These are phyloP conservation scores for Lycodopsis pacificus DNA, from an alignment of 2,797 vertebrate species.

Conservation along the genomic window DNA sequence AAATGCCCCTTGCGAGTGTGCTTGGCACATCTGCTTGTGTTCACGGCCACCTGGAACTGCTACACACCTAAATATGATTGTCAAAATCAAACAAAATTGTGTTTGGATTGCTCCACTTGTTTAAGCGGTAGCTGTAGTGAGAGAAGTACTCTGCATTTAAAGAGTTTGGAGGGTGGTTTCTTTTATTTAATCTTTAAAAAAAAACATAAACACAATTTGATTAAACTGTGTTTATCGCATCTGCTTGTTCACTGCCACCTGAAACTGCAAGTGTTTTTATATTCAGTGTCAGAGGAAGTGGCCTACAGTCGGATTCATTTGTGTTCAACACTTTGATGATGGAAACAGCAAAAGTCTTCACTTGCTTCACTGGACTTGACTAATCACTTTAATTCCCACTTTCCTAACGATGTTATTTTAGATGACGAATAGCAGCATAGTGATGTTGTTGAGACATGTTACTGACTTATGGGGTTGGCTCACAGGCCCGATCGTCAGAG, in stretches of 20 bases:
- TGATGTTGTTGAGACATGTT: constrained; percentile 46
- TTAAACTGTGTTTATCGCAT: background rate
- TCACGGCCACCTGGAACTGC: constrained; percentile 68
- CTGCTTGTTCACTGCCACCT: constrained; percentile 56
- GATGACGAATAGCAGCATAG: constrained; percentile 44
- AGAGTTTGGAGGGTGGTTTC: too few relatives aligned
- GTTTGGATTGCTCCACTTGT: background rate
- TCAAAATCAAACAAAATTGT: too few relatives aligned
- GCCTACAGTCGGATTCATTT: constrained; percentile 5
- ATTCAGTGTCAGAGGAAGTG: constrained; percentile 38
- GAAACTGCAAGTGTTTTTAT: constrained; percentile 75
- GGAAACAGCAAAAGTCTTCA: constrained; percentile 34
- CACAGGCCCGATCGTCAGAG: constrained; percentile 31
- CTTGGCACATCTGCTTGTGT: constrained; percentile 41
- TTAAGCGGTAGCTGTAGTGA: background rate
- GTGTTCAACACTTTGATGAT: constrained; percentile 11
- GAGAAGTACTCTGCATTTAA: background rate
- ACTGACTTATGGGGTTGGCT: constrained; percentile 42
- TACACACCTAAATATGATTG: background rate
- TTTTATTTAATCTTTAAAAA: too few relatives aligned
- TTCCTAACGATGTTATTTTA: constrained; percentile 46
- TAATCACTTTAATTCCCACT: constrained; percentile 58
- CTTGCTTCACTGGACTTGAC: constrained; percentile 62
- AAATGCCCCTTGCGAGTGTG: constrained; percentile 31
- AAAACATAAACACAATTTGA: background rate